A percentile compares a stretch with the other conserved stretches of the same genome.
These are phyloP conservation scores for Acomys russatus DNA, from an alignment of 2,797 vertebrate species.

Conservation along the genomic window DNA sequence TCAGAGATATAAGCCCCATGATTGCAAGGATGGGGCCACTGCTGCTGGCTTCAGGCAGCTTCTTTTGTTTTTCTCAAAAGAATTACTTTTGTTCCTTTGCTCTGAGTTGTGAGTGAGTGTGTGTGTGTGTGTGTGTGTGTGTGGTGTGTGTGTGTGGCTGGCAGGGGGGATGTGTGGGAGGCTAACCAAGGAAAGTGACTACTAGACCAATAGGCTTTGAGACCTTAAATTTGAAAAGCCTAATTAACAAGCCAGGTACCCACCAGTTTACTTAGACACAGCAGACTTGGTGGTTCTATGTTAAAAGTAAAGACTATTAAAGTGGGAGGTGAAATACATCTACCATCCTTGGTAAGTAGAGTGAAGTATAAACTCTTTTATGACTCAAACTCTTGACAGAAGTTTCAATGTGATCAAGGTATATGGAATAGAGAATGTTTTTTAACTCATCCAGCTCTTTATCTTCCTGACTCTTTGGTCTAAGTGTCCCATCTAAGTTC, in stretches of 20 bases:
- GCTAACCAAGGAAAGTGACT: conserved; percentile 83
- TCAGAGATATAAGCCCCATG: background rate
- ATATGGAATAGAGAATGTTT: too few relatives aligned
- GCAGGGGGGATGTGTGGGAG: too few relatives aligned
- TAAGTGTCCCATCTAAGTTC: background rate
- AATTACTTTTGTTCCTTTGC: conserved; percentile 85
- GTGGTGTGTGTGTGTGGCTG: too few relatives aligned
- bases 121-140: too few relatives aligned
- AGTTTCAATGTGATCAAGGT: too few relatives aligned
- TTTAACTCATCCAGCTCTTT: too few relatives aligned
- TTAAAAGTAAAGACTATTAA: conserved; percentile 82
- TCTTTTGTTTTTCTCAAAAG: conserved; percentile 70
- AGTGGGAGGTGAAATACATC: conserved; percentile 83
- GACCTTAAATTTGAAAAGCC: conserved; percentile 55
- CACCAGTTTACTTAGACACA: conserved; percentile 72
- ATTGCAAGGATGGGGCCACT: too few relatives aligned
- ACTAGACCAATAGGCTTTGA: conserved; percentile 65
- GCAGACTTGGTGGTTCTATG: conserved; percentile 73
- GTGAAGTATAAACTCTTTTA: too few relatives aligned
- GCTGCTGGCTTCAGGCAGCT: background rate
- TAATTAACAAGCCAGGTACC: conserved; percentile 16
- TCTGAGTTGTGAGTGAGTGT: conserved; percentile 75
- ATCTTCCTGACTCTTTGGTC: background rate
- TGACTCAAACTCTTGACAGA: too few relatives aligned
- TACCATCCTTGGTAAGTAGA: conserved; percentile 84